Percentiles rank a stretch among this genome's conserved stretches.
Conservation (phyloP, 1,140 invertebrate species). For the Harpegnathos saltator region DNA sequence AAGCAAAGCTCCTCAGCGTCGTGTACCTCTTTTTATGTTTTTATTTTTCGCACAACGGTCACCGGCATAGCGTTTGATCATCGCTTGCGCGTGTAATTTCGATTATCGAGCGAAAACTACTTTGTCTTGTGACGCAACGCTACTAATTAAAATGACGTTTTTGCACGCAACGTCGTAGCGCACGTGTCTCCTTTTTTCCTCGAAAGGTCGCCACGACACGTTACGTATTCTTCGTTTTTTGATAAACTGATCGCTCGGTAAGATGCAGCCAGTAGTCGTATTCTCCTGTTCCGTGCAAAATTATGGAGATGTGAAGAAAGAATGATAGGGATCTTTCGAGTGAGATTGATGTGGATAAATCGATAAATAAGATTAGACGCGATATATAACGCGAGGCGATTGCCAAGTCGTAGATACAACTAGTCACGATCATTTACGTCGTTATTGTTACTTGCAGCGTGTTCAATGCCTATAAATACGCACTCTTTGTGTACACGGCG, state of each 20-base stretch:
- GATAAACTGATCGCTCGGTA: not conserved
- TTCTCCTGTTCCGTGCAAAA: conserved; percentile 5
- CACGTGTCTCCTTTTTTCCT: not conserved
- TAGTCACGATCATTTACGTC: conserved; percentile 54
- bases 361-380: conserved; percentile 30
- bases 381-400: conserved; percentile 35
- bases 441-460: conserved; percentile 20
- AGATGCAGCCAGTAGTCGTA: not conserved
- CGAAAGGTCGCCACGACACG: not conserved
- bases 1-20: too few species aligned
- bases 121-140: conserved; percentile 8
- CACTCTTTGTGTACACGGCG: not conserved
- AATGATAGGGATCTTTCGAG: too few species aligned
- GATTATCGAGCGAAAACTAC: not conserved
- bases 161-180: not conserved
- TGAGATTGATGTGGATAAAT: too few species aligned
- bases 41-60: not conserved
- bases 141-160: conserved; percentile 6
- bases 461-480: conserved; percentile 56
- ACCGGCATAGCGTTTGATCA: not conserved
- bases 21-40: not conserved
- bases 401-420: conserved; percentile 19
- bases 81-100: not conserved
- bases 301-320: too few species aligned
- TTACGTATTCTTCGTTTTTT: not conserved